Percentiles rank a stretch among this genome's conserved stretches.
Conservation (phyloP, 2,888 invertebrate genomes). For the Anoplius nigerrimus region DNA sequence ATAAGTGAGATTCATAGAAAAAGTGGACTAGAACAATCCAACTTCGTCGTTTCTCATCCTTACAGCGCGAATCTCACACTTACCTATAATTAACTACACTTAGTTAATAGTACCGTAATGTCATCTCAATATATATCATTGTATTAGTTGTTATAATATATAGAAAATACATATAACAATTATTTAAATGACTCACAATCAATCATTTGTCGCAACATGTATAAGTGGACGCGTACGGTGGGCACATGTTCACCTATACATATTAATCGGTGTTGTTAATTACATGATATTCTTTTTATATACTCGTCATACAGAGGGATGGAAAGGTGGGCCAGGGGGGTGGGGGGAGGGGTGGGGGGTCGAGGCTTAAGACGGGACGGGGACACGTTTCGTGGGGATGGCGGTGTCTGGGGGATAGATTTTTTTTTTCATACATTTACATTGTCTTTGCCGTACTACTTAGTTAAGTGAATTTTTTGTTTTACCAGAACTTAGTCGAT, state of each 20-base stretch:
- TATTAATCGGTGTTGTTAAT: constrained; percentile 65
- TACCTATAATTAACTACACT: constrained; percentile 69
- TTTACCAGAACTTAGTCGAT: constrained; percentile 55
- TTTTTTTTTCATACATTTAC: constrained; percentile 62
- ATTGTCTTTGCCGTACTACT: constrained; percentile 63
- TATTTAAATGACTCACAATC: constrained; percentile 74
- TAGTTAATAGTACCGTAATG: constrained; percentile 72
- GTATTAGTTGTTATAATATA: constrained; percentile 71
- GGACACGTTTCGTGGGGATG: constrained; percentile 29
- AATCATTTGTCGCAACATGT: constrained; percentile 60
- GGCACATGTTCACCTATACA: constrained; percentile 54
- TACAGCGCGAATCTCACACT: constrained; percentile 49
- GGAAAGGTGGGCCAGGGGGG: constrained; percentile 53
- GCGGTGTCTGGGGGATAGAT: constrained; percentile 44
- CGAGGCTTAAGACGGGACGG: constrained; percentile 22
- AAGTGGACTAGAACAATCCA: constrained; percentile 64
- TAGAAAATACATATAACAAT: constrained; percentile 74
- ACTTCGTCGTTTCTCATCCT: constrained; percentile 39
- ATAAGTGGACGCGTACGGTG: constrained; percentile 33
- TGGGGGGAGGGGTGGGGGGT: constrained; percentile 36
- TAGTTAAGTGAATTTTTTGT: constrained; percentile 62
- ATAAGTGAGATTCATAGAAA: constrained; percentile 60
- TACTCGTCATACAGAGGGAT: constrained; percentile 61
- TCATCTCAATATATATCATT: constrained; percentile 66
- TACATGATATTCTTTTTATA: constrained; percentile 71